Conservation (phyloP, 2,113 vertebrate species). For the Ibidorhyncha struthersii region DNA sequence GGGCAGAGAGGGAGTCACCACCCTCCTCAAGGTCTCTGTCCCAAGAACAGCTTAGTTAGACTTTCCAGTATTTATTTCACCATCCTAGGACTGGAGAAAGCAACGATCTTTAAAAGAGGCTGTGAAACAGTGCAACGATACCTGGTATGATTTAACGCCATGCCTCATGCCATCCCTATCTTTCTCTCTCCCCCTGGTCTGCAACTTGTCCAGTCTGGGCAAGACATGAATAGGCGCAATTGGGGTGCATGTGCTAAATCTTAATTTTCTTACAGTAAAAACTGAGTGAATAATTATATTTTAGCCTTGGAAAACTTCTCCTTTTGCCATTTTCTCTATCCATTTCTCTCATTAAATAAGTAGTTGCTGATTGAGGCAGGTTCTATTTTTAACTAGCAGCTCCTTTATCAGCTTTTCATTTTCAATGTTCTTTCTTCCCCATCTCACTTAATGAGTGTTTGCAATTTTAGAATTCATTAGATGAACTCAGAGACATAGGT, state of each 20-base stretch:
- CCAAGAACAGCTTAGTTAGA: neutral
- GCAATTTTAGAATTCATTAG: neutral
- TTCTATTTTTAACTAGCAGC: neutral
- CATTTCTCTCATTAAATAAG: neutral
- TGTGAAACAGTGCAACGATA: neutral
- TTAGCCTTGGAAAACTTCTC: neutral
- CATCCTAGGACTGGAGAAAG: neutral
- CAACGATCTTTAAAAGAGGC: neutral
- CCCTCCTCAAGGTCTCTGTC: neutral
- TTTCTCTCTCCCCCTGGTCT: neutral
- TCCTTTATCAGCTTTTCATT: neutral
- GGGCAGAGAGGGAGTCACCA: neutral
- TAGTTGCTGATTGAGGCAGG: neutral
- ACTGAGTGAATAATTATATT: neutral
- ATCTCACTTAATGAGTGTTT: neutral
- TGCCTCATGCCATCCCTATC: neutral
- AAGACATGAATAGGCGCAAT: neutral
- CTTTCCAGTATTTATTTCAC: neutral
- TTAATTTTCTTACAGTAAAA: neutral
- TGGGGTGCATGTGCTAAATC: neutral
- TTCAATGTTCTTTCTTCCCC: neutral
- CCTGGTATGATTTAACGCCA: fast-evolving
- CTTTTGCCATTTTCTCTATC: neutral
- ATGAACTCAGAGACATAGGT: neutral
- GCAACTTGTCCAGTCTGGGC: neutral